phyloP scores from a whole-genome alignment of 2,113 vertebrate genomes.

The Athene cunicularia region DNA sequence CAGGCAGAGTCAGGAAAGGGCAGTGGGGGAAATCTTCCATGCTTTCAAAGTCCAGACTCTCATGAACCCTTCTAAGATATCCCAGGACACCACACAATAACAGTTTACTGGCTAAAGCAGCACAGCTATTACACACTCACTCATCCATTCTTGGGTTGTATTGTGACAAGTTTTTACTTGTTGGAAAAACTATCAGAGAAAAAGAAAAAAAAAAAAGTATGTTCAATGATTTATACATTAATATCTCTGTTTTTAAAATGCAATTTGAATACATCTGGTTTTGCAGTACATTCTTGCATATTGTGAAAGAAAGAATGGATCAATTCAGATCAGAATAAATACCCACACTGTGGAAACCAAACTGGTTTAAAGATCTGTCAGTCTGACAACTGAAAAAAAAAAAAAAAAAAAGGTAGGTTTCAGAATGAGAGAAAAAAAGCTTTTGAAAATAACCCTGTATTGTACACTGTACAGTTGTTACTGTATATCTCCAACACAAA shows the following conservation, averaged over 20 bases:
- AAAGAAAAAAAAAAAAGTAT: neutral
- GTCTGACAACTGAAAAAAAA: neutral
- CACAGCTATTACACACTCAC: rapidly evolving
- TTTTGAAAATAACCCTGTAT: neutral
- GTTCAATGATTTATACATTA: neutral
- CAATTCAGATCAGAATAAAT: neutral
- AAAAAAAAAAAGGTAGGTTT: neutral
- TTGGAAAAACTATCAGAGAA: neutral
- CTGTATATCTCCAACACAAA: neutral
- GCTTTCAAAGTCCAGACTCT: neutral
- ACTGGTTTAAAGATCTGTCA: neutral
- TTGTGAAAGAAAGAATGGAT: neutral
- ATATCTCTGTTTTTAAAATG: neutral
- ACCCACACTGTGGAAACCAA: neutral
- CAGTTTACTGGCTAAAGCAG: neutral
- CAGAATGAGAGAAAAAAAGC: neutral
- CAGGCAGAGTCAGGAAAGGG: neutral
- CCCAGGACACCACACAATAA: neutral
- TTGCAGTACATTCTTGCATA: neutral
- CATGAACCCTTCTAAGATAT: neutral
- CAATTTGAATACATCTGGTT: neutral
- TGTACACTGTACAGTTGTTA: neutral
- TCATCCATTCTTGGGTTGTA: neutral
- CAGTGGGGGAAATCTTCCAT: neutral
- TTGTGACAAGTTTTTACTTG: neutral